Evolutionary conservation across 2,113 vertebrate species (phyloP).

Genomic region (Glareola pratincola): DNA sequence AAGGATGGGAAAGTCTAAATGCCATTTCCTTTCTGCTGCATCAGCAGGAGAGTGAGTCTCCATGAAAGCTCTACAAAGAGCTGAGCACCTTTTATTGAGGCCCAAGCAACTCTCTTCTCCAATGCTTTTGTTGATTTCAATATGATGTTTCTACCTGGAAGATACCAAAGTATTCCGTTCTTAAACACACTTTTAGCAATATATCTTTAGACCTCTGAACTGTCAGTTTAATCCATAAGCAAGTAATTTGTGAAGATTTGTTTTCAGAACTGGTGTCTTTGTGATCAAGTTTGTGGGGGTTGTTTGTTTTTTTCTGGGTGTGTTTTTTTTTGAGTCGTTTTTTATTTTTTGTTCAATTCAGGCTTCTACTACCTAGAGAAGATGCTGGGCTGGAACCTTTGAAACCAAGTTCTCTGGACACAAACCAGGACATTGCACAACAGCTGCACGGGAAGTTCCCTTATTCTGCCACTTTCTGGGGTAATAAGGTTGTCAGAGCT

Average conservation of each 20-base stretch:
- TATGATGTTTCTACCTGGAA: not conserved
- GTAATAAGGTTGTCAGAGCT: not conserved
- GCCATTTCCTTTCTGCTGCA: not conserved
- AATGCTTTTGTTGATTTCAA: not conserved
- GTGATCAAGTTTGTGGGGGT: not conserved
- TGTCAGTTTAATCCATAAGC: not conserved
- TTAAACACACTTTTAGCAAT: not conserved
- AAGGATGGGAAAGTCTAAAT: not conserved
- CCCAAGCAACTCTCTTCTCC: not conserved
- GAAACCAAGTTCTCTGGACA: not conserved
- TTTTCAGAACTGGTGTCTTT: not conserved
- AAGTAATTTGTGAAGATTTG: not conserved
- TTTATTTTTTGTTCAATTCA: not conserved
- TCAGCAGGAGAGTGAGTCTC: not conserved
- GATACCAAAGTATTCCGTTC: not conserved
- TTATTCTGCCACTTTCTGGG: not conserved
- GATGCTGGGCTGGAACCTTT: not conserved
- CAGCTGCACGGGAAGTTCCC: not conserved
- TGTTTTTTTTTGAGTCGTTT: not conserved
- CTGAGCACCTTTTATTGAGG: not conserved
- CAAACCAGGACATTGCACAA: rapidly evolving
- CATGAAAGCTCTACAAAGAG: not conserved
- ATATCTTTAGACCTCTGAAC: not conserved
- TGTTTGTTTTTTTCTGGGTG: not conserved
- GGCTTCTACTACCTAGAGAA: not conserved